Conservation (phyloP, 2,797 vertebrate species). For the Urophycis tenuis region DNA sequence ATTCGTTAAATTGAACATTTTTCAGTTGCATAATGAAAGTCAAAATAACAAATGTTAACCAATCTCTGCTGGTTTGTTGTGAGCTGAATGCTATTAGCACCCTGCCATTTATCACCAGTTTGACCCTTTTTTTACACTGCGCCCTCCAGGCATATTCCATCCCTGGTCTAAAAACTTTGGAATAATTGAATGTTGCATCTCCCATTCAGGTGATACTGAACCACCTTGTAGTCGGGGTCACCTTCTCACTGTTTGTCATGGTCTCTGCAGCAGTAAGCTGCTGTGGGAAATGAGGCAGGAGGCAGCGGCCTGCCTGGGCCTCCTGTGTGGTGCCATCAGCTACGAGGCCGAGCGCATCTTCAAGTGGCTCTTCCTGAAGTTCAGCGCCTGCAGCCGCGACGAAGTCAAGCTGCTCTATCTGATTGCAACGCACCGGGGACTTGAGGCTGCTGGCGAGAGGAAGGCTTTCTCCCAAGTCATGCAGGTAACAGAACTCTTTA, state of each 20-base stretch:
- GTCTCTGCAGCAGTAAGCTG: constrained; percentile 85
- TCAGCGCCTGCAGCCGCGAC: constrained; percentile 86
- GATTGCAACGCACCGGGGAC: constrained; percentile 86
- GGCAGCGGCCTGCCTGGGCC: constrained; percentile 88
- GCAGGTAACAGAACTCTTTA: constrained; percentile 82
- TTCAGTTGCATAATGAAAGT: too few species aligned
- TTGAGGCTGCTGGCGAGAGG: constrained; percentile 95
- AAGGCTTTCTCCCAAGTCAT: constrained; percentile 96
- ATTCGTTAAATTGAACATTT: too few species aligned
- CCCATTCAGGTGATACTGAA: background rate
- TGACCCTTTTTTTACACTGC: too few species aligned
- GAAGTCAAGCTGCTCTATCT: constrained; percentile 96
- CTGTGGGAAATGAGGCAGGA: constrained; percentile 96
- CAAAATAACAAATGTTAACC: too few species aligned
- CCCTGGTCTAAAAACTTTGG: background rate
- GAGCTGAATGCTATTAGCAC: too few species aligned
- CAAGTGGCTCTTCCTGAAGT: constrained; percentile 97
- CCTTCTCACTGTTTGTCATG: background rate
- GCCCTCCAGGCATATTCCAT: too few species aligned
- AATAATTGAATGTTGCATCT: background rate
- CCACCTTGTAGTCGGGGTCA: background rate
- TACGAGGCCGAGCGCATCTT: constrained; percentile 98
- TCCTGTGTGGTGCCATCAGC: constrained; percentile 90
- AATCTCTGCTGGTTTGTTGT: too few species aligned
- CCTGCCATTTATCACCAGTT: too few species aligned